These are phyloP conservation scores for Falco rusticolus DNA, from an alignment of 2,797 vertebrate species.

Conservation along the genomic window DNA sequence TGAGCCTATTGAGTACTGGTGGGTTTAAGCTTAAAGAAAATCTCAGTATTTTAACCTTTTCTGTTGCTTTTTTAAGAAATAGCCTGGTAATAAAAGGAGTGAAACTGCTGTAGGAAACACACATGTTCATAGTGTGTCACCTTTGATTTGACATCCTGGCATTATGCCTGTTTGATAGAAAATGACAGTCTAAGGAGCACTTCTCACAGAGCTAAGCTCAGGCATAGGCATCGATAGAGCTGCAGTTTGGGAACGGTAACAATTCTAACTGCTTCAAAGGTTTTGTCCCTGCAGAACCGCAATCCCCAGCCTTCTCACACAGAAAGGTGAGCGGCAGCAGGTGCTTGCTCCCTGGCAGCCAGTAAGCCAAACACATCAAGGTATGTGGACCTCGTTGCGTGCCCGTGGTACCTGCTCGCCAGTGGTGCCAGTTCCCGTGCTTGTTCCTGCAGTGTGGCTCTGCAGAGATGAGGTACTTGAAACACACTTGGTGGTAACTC, in stretches of 20 bases:
- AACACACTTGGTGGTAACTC: background rate
- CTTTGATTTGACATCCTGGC: background rate
- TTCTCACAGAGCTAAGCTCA: background rate
- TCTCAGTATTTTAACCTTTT: background rate
- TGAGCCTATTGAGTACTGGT: background rate
- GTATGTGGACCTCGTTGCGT: background rate
- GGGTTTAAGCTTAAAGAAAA: background rate
- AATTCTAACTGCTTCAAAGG: background rate
- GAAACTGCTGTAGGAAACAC: background rate
- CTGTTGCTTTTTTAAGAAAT: background rate
- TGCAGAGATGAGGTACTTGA: background rate
- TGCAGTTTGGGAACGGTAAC: background rate
- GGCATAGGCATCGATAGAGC: fast-evolving
- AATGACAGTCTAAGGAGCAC: background rate
- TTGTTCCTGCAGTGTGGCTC: background rate
- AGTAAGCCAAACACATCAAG: fast-evolving
- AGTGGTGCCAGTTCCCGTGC: background rate
- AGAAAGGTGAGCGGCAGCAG: background rate
- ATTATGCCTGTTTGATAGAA: background rate
- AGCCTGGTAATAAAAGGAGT: background rate
- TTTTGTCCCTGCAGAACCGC: background rate
- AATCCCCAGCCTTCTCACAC: background rate
- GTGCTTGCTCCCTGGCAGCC: background rate
- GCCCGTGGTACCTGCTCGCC: background rate
- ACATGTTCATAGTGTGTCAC: fast-evolving